A percentile compares a stretch with the other conserved stretches of the same genome.
These are phyloP conservation scores for Agonopterix heracliana DNA, from an alignment of 2,888 invertebrate genomes.

Conservation along the genomic window DNA sequence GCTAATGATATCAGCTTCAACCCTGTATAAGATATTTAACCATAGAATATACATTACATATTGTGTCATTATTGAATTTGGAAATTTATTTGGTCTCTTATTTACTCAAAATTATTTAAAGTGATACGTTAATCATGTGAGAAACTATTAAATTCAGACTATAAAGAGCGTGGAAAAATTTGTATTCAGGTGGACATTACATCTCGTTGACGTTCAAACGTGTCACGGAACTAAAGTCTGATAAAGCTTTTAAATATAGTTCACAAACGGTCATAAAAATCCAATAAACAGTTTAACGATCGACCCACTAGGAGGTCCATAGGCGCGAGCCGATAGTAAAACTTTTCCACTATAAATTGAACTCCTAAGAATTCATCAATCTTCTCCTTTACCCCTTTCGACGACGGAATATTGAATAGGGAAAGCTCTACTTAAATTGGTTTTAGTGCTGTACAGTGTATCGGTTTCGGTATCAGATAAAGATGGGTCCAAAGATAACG, in stretches of 20 bases:
- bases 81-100: too few species aligned
- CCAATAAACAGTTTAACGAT: slow-evolving; percentile 61
- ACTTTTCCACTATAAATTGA: slow-evolving; percentile 28
- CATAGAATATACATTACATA: too few species aligned
- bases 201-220: too few species aligned
- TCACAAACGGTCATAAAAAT: slow-evolving; percentile 57
- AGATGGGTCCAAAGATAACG: slow-evolving; percentile 54
- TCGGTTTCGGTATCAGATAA: slow-evolving; percentile 43
- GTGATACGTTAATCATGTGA: too few species aligned
- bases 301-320: slow-evolving; percentile 56
- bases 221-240: slow-evolving; percentile 12
- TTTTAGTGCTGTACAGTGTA: slow-evolving; percentile 24
- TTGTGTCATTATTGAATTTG: too few species aligned
- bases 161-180: too few species aligned
- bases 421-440: slow-evolving; percentile 32
- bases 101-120: too few species aligned
- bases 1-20: too few species aligned
- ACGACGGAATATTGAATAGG: slow-evolving; percentile 13
- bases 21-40: too few species aligned
- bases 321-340: slow-evolving; percentile 41
- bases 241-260: slow-evolving; percentile 49
- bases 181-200: too few species aligned
- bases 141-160: too few species aligned
- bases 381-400: slow-evolving; percentile 15
- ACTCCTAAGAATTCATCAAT: slow-evolving; percentile 21